Conservation (phyloP, 1,140 invertebrate genomes). For the Drosophila leontia region DNA sequence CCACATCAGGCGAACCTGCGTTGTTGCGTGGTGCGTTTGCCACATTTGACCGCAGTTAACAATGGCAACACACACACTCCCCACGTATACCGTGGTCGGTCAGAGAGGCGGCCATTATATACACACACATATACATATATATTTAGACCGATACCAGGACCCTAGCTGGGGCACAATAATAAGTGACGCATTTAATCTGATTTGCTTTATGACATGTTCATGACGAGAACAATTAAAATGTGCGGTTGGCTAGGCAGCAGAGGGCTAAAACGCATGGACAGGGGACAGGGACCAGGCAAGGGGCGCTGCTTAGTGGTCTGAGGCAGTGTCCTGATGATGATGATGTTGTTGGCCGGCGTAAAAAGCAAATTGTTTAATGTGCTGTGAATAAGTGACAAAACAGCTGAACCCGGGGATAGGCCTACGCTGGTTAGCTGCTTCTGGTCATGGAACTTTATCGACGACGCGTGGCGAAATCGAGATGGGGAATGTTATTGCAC, state of each 20-base stretch:
- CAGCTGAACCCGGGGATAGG: slow-evolving; percentile 66
- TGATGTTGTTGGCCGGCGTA: slow-evolving; percentile 77
- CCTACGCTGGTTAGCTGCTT: slow-evolving; percentile 29
- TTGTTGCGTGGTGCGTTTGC: slow-evolving; percentile 63
- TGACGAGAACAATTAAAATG: slow-evolving; percentile 83
- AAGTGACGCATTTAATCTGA: slow-evolving; percentile 83
- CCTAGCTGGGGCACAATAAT: slow-evolving; percentile 70
- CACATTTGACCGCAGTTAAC: slow-evolving; percentile 81
- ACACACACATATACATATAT: neutral
- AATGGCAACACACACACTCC: slow-evolving; percentile 47
- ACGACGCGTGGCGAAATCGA: slow-evolving; percentile 51
- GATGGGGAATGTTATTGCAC: slow-evolving; percentile 15
- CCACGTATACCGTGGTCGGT: slow-evolving; percentile 23
- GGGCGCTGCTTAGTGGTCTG: slow-evolving; percentile 2
- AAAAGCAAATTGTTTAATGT: slow-evolving; percentile 84
- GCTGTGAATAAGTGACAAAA: slow-evolving; percentile 83
- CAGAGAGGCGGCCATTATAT: slow-evolving; percentile 19
- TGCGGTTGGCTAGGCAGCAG: slow-evolving; percentile 79
- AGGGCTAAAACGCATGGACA: slow-evolving; percentile 26
- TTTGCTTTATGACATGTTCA: slow-evolving; percentile 83
- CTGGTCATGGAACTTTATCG: slow-evolving; percentile 70
- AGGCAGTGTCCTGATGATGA: slow-evolving; percentile 40
- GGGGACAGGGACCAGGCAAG: neutral
- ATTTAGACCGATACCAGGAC: slow-evolving; percentile 41
- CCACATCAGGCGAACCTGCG: slow-evolving; percentile 40